Percentiles rank a stretch among this genome's conserved stretches.
phyloP scores from a whole-genome alignment of 2,113 vertebrate genomes.

The Amblyornis subalaris region DNA sequence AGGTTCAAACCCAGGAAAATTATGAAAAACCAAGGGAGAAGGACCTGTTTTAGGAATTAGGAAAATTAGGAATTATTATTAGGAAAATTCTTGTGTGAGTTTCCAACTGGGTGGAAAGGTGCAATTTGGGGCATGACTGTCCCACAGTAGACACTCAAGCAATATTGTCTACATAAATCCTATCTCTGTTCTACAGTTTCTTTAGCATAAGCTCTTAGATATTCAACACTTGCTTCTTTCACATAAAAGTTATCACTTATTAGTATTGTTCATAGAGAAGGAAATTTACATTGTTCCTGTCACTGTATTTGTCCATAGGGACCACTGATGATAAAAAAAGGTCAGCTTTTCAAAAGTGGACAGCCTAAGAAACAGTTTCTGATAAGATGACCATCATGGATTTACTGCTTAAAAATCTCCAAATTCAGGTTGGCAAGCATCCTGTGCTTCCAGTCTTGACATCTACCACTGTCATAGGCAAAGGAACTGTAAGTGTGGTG shows the following conservation, averaged over 20 bases:
- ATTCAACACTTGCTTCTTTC: not conserved
- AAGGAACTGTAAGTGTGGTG: not conserved
- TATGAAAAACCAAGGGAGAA: not conserved
- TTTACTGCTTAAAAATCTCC: not conserved
- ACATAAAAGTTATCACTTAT: not conserved
- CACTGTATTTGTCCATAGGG: not conserved
- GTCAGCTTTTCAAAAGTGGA: not conserved
- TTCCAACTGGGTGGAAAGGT: not conserved
- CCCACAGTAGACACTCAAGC: not conserved
- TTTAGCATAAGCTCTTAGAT: not conserved
- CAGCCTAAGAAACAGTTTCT: not conserved
- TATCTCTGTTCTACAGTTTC: not conserved
- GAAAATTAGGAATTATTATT: no score
- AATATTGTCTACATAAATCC: not conserved
- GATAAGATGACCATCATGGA: not conserved
- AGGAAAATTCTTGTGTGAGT: not conserved
- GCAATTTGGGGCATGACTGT: fast-evolving
- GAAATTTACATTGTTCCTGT: not conserved
- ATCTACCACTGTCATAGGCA: not conserved
- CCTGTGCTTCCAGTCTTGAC: not conserved
- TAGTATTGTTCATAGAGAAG: not conserved
- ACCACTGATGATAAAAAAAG: not conserved
- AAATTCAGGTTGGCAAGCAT: not conserved
- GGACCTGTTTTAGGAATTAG: not conserved
- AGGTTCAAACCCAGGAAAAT: not conserved